Evolutionary conservation across 2,888 invertebrate species (phyloP).

Genomic region (Hesperia comma): DNA sequence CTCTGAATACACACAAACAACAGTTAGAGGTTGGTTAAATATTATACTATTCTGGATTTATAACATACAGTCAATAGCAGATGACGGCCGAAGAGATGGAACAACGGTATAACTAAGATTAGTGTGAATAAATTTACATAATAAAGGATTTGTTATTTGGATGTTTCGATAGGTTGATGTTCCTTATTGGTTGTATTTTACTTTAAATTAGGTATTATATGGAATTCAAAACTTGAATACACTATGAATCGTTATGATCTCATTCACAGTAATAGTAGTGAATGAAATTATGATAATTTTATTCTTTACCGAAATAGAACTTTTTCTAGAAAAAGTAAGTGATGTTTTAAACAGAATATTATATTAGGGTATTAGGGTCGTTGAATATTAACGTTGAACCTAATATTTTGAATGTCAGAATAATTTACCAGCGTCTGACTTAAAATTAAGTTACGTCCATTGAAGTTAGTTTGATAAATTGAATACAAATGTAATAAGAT

Average conservation of each 20-base stretch:
- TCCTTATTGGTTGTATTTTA: conserved; percentile 5
- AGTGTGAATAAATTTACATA: conserved; percentile 10
- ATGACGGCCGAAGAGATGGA: not conserved
- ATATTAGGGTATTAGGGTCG: not conserved
- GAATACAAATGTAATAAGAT: too few species aligned
- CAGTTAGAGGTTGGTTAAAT: conserved; percentile 7
- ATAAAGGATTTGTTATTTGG: conserved; percentile 5
- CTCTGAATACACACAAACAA: conserved; percentile 25
- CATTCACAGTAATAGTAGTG: not conserved
- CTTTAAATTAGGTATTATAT: not conserved
- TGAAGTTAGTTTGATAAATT: too few species aligned
- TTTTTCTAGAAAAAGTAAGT: not conserved
- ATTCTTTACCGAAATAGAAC: not conserved
- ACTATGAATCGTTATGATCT: not conserved
- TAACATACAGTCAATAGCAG: not conserved
- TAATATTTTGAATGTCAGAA: not conserved
- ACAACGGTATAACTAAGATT: conserved; percentile 3
- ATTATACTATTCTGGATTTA: conserved; percentile 3
- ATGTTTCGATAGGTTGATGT: not conserved
- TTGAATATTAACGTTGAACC: not conserved
- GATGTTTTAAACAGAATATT: not conserved
- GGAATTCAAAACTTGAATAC: not conserved
- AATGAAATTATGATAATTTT: not conserved
- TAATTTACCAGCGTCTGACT: not conserved
- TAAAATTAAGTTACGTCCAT: not conserved